These are phyloP conservation scores for Sepioteuthis lessoniana DNA, from an alignment of 2,888 invertebrate species.

Conservation along the genomic window DNA sequence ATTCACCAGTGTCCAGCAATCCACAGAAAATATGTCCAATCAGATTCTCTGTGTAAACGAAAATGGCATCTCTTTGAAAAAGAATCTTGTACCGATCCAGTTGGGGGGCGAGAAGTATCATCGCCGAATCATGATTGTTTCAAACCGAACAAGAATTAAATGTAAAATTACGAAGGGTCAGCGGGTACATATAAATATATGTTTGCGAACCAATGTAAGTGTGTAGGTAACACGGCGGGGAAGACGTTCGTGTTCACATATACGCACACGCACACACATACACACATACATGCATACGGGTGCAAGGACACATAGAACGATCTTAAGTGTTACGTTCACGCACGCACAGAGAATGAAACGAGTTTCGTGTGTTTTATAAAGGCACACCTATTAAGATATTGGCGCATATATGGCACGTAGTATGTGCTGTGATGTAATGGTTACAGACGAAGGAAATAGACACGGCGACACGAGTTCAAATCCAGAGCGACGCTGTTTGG, in stretches of 20 bases:
- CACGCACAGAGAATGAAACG: no score
- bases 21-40: not conserved
- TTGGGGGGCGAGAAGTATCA: not conserved
- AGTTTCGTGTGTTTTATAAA: no score
- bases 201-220: not conserved
- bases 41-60: slow-evolving; percentile 21
- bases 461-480: no score
- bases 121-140: not conserved
- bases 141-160: not conserved
- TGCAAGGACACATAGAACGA: no score
- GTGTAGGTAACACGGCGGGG: not conserved
- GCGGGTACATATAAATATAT: slow-evolving; percentile 34
- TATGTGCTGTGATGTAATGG: no score
- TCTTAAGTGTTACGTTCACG: no score
- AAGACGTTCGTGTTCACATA: not conserved
- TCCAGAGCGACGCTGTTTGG: no score
- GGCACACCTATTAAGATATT: no score
- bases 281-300: not conserved
- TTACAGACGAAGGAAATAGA: no score
- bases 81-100: not conserved
- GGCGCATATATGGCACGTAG: no score
- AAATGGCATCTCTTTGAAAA: not conserved
- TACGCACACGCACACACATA: not conserved
- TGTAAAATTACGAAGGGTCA: not conserved
- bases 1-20: not conserved